These are phyloP conservation scores for Protaetia brevitarsis DNA, from an alignment of 1,140 invertebrate species.

Conservation along the genomic window DNA sequence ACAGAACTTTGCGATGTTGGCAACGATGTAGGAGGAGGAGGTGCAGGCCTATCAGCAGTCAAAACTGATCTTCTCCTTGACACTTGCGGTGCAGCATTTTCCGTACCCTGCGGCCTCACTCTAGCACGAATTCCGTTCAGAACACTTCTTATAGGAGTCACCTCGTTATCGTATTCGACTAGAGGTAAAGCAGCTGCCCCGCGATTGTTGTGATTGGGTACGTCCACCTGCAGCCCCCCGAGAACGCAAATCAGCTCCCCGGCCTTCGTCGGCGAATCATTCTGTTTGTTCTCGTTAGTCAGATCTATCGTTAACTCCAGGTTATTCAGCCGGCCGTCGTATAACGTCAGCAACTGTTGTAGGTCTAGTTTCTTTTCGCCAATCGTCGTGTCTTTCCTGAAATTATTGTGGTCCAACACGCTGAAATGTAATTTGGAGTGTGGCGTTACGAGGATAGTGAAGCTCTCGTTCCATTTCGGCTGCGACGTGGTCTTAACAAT, in stretches of 20 bases:
- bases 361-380: conserved; percentile 80
- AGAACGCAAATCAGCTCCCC: conserved; percentile 75
- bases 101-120: conserved; percentile 57
- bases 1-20: conserved; percentile 40
- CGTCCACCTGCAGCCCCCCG: conserved; percentile 71
- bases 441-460: conserved; percentile 86
- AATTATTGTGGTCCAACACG: conserved; percentile 84
- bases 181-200: conserved; percentile 30
- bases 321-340: conserved; percentile 83
- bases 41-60: conserved; percentile 32
- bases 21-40: conserved; percentile 25
- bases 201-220: conserved; percentile 49
- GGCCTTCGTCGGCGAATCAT: conserved; percentile 59
- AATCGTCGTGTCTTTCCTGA: conserved; percentile 84
- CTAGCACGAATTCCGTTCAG: conserved; percentile 68
- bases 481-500: conserved; percentile 84
- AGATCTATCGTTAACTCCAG: conserved; percentile 77
- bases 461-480: conserved; percentile 95
- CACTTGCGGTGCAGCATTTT: conserved; percentile 47
- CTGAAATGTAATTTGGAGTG: conserved; percentile 82
- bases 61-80: conserved; percentile 31
- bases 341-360: conserved; percentile 76
- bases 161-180: conserved; percentile 46
- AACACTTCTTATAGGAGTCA: conserved; percentile 54
- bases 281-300: conserved; percentile 58